Evolutionary conservation across 2,113 vertebrate genomes (phyloP), one percentile per base, ranked within the genome.

Genomic region (Macaca nemestrina): DNA sequence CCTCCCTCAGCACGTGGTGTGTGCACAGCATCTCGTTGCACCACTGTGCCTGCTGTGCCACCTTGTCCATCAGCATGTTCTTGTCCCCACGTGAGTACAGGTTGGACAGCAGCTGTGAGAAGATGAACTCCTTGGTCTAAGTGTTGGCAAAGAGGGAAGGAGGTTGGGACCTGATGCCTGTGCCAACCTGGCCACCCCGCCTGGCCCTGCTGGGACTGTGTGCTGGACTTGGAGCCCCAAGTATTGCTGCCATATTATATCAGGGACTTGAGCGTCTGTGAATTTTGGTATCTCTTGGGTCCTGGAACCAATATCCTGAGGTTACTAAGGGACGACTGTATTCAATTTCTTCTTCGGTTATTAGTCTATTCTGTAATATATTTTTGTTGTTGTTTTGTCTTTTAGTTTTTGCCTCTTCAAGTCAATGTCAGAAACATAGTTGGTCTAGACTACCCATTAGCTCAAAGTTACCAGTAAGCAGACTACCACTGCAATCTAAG

Each of bases 41-140:
- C 6, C 99, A 99, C 98, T 99, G 99, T 1, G 99, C 99, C 98
- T 99, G 99, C 96, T 99, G 99, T 0, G 98, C 98, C 0, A 99
- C 99, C 97, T 99, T 99, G 98, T 99, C 99, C 99, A 99, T 99
- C 98, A 99, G 98, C 0, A 99, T 99, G 98, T 99, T 99, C 95
- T 99, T 99, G 98, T 99, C 99, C 0, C 99, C 99, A 0, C 99
- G 99, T 0, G 99, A 99, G 97, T 99, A 99, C 93, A 99, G 98
- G 98, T 99, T 99, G 22, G 99, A 99, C 98, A 99, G 98, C 97
- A 99, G 96, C 95, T 99, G 38, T 38, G 99, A 99, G 30, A 99
- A 99, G 95, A 99, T 99, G 96, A 99, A 99, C 88, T 99, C 99
- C 98, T 99, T 99, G 2, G 99, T 99, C 99, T 99, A 98, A 1